Evolutionary conservation across 2,113 vertebrate species (phyloP).

Genomic region (Agapornis roseicollis): DNA sequence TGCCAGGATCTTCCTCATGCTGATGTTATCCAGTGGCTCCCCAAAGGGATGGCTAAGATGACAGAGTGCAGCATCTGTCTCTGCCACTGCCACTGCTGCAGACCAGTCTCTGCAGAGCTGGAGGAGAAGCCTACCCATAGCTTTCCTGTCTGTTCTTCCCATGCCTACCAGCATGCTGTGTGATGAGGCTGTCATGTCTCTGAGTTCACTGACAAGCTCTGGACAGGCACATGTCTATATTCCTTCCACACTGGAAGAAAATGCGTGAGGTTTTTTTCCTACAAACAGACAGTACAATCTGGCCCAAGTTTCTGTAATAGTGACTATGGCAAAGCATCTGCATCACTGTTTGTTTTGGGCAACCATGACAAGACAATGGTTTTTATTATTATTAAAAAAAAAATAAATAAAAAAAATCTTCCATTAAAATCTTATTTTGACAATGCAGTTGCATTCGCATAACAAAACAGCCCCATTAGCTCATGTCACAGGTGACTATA

Average conservation of each 20-base stretch:
- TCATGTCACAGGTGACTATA: background rate
- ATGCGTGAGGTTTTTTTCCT: background rate
- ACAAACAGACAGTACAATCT: background rate
- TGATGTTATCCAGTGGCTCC: fast-evolving
- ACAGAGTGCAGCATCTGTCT: background rate
- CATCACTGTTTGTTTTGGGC: background rate
- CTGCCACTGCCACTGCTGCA: background rate
- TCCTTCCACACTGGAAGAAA: background rate
- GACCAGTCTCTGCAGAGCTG: background rate
- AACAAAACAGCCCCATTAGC: background rate
- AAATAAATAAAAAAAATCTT: background rate
- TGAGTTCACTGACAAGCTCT: background rate
- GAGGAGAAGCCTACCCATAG: background rate
- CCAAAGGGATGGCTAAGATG: background rate
- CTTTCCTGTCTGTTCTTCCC: background rate
- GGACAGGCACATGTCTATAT: background rate
- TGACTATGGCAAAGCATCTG: background rate
- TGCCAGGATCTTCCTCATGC: background rate
- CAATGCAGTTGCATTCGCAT: background rate
- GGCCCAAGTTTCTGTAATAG: background rate
- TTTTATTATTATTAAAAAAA: background rate
- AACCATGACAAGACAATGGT: background rate
- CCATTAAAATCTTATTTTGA: background rate
- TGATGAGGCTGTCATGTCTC: background rate
- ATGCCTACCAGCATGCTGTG: background rate